phyloP scores from a whole-genome alignment of 2,113 vertebrate genomes.

The Butorides virescens region DNA sequence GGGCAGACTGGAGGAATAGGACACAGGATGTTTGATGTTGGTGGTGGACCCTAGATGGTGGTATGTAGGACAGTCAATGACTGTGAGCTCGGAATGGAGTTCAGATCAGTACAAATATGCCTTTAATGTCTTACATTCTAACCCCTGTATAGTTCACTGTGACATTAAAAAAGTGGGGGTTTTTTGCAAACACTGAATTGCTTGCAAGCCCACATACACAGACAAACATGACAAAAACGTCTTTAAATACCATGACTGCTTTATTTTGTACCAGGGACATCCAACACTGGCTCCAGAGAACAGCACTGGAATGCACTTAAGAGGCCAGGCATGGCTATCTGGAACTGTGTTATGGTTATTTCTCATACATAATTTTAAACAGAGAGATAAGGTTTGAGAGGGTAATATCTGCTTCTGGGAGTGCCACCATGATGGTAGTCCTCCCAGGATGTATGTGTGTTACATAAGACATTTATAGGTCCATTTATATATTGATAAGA shows the following conservation, averaged over 20 bases:
- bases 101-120: neutral
- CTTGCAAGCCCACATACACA: neutral
- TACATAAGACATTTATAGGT: neutral
- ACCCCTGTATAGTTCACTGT: neutral
- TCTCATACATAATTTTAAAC: neutral
- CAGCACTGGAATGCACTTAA: neutral
- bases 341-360: neutral
- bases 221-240: neutral
- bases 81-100: neutral
- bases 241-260: neutral
- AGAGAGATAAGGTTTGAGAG: neutral
- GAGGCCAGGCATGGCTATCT: neutral
- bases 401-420: neutral
- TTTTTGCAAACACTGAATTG: neutral
- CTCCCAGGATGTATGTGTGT: neutral
- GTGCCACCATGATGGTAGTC: neutral
- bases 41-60: accelerated
- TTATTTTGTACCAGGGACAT: neutral
- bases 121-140: neutral
- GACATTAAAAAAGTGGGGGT: neutral
- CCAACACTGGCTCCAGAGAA: neutral
- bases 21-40: accelerated
- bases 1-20: neutral
- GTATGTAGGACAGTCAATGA: neutral
- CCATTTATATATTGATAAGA: neutral